Conservation (phyloP, 1,140 invertebrate genomes). For the Araneus ventricosus region DNA sequence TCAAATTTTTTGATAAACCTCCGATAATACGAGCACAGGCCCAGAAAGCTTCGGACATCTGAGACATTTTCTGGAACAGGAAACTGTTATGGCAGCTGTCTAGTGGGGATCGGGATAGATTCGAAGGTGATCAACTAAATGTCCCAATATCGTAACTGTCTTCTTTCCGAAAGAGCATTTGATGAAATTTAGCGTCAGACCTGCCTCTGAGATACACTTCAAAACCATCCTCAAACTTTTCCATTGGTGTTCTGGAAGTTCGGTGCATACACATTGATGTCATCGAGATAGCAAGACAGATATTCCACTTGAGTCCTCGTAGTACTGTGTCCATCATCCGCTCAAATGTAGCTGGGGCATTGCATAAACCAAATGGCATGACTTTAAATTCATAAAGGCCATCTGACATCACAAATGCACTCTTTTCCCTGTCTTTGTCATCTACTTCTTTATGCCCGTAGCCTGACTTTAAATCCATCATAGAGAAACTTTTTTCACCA, state of each 20-base stretch:
- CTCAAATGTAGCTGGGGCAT: no score
- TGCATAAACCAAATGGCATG: no score
- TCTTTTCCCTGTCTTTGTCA: no score
- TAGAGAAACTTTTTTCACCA: no score
- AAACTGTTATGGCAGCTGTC: slow-evolving; percentile 77
- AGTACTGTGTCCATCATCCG: no score
- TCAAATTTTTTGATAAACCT: slow-evolving; percentile 34
- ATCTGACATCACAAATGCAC: no score
- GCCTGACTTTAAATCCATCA: no score
- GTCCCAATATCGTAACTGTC: slow-evolving; percentile 20
- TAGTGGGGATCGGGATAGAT: slow-evolving; percentile 77
- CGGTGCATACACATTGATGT: slow-evolving; percentile 17
- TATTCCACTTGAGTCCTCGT: no score
- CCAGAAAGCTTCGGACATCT: slow-evolving; percentile 4
- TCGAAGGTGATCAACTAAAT: neutral
- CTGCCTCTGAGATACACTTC: neutral
- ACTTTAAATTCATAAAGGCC: no score
- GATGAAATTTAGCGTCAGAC: neutral
- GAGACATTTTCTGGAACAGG: neutral
- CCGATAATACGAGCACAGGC: neutral
- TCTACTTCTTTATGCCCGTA: no score
- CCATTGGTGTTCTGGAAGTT: slow-evolving; percentile 76
- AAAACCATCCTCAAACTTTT: neutral
- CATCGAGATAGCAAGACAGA: slow-evolving; percentile 55
- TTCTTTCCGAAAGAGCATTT: neutral